Conservation (phyloP, 2,888 invertebrate genomes). For the Xestoiulus laeticollis region DNA sequence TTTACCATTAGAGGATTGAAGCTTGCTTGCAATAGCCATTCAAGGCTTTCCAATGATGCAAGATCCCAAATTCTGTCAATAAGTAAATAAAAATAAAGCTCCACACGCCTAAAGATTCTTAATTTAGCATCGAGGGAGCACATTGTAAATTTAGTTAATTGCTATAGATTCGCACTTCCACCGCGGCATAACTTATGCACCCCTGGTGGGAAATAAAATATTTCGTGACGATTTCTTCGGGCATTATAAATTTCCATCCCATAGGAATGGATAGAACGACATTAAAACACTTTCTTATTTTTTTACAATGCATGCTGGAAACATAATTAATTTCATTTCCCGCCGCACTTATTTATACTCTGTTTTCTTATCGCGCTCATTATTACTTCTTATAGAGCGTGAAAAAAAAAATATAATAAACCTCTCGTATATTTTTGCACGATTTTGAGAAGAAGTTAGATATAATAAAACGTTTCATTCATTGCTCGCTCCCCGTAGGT, state of each 20-base stretch:
- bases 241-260: slow-evolving; percentile 16
- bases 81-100: not conserved
- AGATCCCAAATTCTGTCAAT: not conserved
- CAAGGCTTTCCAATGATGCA: not conserved
- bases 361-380: not conserved
- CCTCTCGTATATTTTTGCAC: not conserved
- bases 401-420: not conserved
- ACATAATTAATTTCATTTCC: slow-evolving; percentile 31
- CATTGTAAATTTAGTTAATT: slow-evolving; percentile 13
- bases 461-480: not conserved
- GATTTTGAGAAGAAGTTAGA: not conserved
- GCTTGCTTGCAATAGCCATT: too few species aligned
- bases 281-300: slow-evolving; percentile 24
- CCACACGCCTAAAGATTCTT: not conserved
- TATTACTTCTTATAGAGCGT: not conserved
- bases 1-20: too few species aligned
- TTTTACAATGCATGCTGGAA: not conserved
- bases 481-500: not conserved
- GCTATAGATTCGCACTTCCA: not conserved
- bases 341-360: slow-evolving; percentile 24
- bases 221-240: slow-evolving; percentile 7
- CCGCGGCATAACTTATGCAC: not conserved
- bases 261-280: not conserved
- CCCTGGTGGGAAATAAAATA: slow-evolving; percentile 14
- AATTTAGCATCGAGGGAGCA: not conserved